phyloP scores from a whole-genome alignment of 2,888 invertebrate species.

The Xanthorhoe designata region DNA sequence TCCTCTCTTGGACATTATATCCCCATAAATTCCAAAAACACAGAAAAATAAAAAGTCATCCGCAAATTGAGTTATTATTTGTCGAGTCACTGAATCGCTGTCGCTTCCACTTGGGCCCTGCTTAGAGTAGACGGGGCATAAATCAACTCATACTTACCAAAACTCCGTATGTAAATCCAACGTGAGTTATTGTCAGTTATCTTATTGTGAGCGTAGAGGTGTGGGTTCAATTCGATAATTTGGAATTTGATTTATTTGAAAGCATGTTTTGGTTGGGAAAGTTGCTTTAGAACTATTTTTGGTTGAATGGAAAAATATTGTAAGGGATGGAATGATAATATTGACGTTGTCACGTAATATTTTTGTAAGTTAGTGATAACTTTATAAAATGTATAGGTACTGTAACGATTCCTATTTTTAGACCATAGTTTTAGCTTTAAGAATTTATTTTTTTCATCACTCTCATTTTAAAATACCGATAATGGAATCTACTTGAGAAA shows the following conservation, averaged over 20 bases:
- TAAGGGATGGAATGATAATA: neutral
- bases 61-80: neutral
- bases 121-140: slow-evolving; percentile 32
- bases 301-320: neutral
- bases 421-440: no score
- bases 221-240: slow-evolving; percentile 36
- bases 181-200: slow-evolving; percentile 39
- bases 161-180: slow-evolving; percentile 37
- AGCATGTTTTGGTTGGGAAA: slow-evolving; percentile 17
- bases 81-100: slow-evolving; percentile 12
- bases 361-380: neutral
- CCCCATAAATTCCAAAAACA: neutral
- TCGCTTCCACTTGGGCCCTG: slow-evolving; percentile 9
- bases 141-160: slow-evolving; percentile 37
- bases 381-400: no score
- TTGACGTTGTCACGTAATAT: neutral
- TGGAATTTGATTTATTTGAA: slow-evolving; percentile 38
- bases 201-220: slow-evolving; percentile 33
- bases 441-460: no score
- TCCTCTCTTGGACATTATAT: neutral
- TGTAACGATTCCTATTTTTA: no score
- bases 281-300: slow-evolving; percentile 15
- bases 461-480: no score
- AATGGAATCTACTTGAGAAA: no score
- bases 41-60: slow-evolving; percentile 4